phyloP scores from a whole-genome alignment of 2,113 vertebrate species.

The Sturnira hondurensis region DNA sequence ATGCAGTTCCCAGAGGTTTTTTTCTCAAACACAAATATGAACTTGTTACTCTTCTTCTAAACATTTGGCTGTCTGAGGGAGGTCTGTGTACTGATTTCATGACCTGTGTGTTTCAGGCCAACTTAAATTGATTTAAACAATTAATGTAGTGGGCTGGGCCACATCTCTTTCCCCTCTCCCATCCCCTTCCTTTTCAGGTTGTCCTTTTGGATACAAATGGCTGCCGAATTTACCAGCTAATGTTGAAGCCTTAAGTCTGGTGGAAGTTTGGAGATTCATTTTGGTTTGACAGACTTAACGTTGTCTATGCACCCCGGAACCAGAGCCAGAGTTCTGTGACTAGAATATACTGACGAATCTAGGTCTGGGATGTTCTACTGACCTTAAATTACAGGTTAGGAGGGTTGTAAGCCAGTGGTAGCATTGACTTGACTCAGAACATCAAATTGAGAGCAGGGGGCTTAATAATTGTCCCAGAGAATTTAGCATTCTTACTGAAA shows the following conservation, averaged over 20 bases:
- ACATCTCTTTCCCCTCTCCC: background rate
- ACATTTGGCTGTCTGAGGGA: background rate
- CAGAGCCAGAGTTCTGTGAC: background rate
- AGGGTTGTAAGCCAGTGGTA: background rate
- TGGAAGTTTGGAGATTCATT: background rate
- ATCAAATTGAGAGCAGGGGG: background rate
- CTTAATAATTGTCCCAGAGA: background rate
- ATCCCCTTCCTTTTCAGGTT: background rate
- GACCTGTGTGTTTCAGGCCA: background rate
- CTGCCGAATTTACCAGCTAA: background rate
- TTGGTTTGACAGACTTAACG: background rate
- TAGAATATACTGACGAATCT: background rate
- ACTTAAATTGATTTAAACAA: background rate
- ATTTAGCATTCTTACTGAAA: background rate
- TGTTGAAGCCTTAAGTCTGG: background rate
- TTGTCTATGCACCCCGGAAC: background rate
- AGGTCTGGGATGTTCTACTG: background rate
- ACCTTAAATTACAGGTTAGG: background rate
- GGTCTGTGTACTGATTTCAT: background rate
- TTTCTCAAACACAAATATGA: background rate
- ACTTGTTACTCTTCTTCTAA: background rate
- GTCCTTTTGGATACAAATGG: background rate
- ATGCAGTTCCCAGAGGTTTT: background rate
- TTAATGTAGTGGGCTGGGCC: background rate
- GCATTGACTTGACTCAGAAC: background rate